Percentiles rank a stretch among this genome's conserved stretches.
Evolutionary conservation across 1,140 invertebrate species (phyloP).

Genomic region (Homarus americanus): DNA sequence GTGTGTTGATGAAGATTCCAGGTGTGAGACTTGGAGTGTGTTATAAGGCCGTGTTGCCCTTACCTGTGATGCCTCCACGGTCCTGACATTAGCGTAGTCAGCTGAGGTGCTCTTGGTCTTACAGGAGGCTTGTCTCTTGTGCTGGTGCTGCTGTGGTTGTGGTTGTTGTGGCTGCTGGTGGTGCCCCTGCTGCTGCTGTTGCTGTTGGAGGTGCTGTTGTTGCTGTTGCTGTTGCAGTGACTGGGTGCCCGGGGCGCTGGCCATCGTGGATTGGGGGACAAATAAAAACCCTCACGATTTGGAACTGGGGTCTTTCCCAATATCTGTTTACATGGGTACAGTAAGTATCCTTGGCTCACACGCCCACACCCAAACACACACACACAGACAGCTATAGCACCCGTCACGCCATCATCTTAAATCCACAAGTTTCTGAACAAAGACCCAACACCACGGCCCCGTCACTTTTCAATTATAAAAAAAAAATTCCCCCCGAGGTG

Average conservation of each 20-base stretch:
- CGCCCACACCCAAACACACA: neutral
- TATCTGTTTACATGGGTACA: neutral
- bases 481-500: neutral
- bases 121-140: slow-evolving; percentile 44
- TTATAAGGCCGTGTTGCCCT: no score
- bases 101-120: slow-evolving; percentile 54
- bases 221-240: slow-evolving; percentile 21
- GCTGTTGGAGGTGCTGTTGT: slow-evolving; percentile 28
- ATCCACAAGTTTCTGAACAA: neutral
- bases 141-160: slow-evolving; percentile 16
- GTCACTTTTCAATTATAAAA: neutral
- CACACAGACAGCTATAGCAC: neutral
- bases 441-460: neutral
- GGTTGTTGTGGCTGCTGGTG: slow-evolving; percentile 8
- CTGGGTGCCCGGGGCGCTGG: slow-evolving; percentile 44
- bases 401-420: neutral
- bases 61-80: slow-evolving; percentile 40
- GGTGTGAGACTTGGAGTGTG: no score
- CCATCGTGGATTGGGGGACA: slow-evolving; percentile 1
- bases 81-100: slow-evolving; percentile 53
- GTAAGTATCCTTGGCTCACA: neutral
- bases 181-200: slow-evolving; percentile 13
- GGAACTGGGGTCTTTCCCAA: no score
- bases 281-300: no score
- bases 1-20: no score